Evolutionary conservation across 1,140 invertebrate species (phyloP), one percentile per base, ranked within the genome.

Genomic region (Aphelenchoides fujianensis): DNA sequence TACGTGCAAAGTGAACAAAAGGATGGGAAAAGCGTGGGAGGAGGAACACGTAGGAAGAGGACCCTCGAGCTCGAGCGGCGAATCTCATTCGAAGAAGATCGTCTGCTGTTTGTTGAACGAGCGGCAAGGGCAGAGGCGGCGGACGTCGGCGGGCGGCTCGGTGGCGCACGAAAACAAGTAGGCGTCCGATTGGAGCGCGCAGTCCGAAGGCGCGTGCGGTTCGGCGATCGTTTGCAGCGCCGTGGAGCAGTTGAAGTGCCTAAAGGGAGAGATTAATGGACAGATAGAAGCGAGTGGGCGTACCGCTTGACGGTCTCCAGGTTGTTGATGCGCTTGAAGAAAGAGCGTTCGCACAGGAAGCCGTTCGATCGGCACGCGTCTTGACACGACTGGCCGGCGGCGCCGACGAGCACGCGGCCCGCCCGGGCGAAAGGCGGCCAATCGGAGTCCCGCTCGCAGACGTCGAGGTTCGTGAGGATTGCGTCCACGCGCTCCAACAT

Each of bases 401-500:
- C 70, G 28, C 74, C 82, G 31, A 84, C 61, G 28, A 85, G 62
- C 30, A 81, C 69, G 9, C 69, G 61, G 7, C 84, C 71, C 0
- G 82, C 73, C 12, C 74, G 71, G 30, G 54, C 37, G 27, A 69
- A 68, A 37, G 85, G 85, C 0, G 85, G 85, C 85, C 85, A 86
- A 79, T 77, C 78, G 62, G 77, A 64, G 3, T 74, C 64, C 35
- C 71, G 70, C 55, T 75, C 72, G 72, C 86, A 87, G 75, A 85
- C 85, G 67, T 86, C 82, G 59, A 86, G 85, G 64, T 86, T 79
- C 64, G 84, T 77, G 27, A 86, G 79, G 64, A 86, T 84, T 7
- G 84, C 76, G 71, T 85, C 85, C 74, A 87, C 82, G 68, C 86
- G 75, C 69, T 86, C 84, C 30, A 87, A 73, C 84, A 86, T 86